A percentile compares a stretch with the other conserved stretches of the same genome.
These are phyloP conservation scores for Apis florea DNA, from an alignment of 1,140 invertebrate genomes.

Conservation along the genomic window DNA sequence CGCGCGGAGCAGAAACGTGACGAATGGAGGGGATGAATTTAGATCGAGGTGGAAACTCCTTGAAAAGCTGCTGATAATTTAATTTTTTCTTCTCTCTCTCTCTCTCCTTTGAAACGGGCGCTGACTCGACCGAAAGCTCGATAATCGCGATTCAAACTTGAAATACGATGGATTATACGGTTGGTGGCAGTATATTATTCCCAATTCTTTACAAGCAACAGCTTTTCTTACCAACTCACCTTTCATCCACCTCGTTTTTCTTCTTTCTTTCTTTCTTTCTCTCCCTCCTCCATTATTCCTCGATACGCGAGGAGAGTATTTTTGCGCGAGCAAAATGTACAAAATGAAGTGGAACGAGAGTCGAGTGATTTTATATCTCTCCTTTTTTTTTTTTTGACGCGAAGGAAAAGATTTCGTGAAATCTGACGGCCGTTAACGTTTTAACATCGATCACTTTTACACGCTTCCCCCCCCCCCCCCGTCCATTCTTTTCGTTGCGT, in stretches of 20 bases:
- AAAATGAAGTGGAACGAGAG: no score
- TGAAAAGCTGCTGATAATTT: slow-evolving; percentile 45
- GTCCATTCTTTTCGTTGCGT: no score
- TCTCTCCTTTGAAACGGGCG: neutral
- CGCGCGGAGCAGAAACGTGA: slow-evolving; percentile 12
- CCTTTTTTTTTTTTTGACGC: no score
- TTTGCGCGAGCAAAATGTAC: no score
- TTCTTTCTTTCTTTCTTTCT: neutral
- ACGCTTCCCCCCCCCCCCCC: no score
- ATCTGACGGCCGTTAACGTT: no score
- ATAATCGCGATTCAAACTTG: slow-evolving; percentile 20
- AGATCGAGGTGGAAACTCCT: neutral
- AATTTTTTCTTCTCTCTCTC: neutral
- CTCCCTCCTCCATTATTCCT: no score
- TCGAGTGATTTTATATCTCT: no score
- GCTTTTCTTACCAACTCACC: neutral
- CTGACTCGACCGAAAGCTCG: slow-evolving; percentile 25
- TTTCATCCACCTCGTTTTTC: no score
- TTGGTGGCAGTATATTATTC: neutral
- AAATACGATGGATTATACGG: slow-evolving; percentile 10
- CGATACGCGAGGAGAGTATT: no score
- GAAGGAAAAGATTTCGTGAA: no score
- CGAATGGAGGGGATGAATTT: slow-evolving; percentile 27
- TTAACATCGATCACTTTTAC: no score
- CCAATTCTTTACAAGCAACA: neutral